Conservation (phyloP, 2,797 vertebrate genomes). For the Pseudopleuronectes americanus region DNA sequence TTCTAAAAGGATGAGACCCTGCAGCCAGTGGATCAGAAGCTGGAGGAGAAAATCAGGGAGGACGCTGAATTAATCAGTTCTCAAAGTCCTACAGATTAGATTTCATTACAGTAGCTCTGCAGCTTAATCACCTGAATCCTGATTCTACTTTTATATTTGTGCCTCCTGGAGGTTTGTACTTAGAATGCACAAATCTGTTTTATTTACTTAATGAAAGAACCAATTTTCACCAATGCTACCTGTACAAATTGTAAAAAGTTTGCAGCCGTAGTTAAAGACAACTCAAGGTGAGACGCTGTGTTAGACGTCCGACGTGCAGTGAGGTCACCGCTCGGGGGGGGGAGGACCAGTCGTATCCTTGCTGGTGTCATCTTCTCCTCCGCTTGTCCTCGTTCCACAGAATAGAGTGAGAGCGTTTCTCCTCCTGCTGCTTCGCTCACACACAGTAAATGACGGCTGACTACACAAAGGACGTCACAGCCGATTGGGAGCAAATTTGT, state of each 20-base stretch:
- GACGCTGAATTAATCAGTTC: background rate
- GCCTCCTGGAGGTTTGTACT: too few relatives aligned
- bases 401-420: too few relatives aligned
- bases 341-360: background rate
- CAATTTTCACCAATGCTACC: too few relatives aligned
- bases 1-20: constrained; percentile 13
- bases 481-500: constrained; percentile 49
- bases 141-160: too few relatives aligned
- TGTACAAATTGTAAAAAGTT: background rate
- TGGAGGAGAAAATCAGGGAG: background rate
- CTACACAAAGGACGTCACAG: constrained; percentile 41
- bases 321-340: constrained; percentile 11
- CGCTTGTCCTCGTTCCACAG: too few relatives aligned
- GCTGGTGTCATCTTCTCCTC: constrained; percentile 2
- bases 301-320: background rate
- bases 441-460: constrained; percentile 42
- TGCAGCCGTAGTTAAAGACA: background rate
- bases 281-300: constrained; percentile 1
- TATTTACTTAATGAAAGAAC: too few relatives aligned
- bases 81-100: background rate
- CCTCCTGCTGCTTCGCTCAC: constrained; percentile 26
- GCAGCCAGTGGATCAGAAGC: constrained; percentile 9
- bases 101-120: background rate
- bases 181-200: background rate
- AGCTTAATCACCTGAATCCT: background rate